Evolutionary conservation across 2,888 invertebrate species (phyloP).

Genomic region (Melinaea marsaeus): DNA sequence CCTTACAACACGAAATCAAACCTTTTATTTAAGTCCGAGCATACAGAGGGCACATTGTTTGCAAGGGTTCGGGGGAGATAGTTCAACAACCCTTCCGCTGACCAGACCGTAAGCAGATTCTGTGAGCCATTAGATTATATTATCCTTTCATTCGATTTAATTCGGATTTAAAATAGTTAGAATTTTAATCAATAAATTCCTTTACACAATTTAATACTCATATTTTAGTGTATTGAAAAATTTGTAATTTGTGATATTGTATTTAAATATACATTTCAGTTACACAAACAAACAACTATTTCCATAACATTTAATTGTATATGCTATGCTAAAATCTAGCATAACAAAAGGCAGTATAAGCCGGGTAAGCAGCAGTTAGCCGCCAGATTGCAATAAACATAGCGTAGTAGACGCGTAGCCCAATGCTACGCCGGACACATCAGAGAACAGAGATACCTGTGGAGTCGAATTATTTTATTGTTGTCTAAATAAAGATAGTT

Average conservation of each 20-base stretch:
- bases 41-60: constrained; percentile 66
- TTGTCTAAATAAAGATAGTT: not conserved
- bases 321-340: constrained; percentile 45
- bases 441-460: constrained; percentile 43
- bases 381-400: constrained; percentile 76
- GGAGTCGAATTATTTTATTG: constrained; percentile 38
- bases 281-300: not conserved
- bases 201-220: too few species aligned
- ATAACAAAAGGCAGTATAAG: constrained; percentile 61
- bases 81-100: constrained; percentile 74
- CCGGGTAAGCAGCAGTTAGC: constrained; percentile 69
- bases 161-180: constrained; percentile 24
- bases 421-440: constrained; percentile 65
- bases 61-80: constrained; percentile 58
- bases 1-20: constrained; percentile 77
- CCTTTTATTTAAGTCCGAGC: constrained; percentile 75
- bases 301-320: constrained; percentile 28
- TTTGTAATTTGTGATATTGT: too few species aligned
- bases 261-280: not conserved
- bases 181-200: not conserved
- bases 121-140: constrained; percentile 51
- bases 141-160: constrained; percentile 43
- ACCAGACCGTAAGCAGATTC: constrained; percentile 60
- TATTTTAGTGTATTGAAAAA: too few species aligned
- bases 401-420: constrained; percentile 64